Evolutionary conservation across 2,797 vertebrate species (phyloP).

Genomic region (Pseudotriccus pelzelni): DNA sequence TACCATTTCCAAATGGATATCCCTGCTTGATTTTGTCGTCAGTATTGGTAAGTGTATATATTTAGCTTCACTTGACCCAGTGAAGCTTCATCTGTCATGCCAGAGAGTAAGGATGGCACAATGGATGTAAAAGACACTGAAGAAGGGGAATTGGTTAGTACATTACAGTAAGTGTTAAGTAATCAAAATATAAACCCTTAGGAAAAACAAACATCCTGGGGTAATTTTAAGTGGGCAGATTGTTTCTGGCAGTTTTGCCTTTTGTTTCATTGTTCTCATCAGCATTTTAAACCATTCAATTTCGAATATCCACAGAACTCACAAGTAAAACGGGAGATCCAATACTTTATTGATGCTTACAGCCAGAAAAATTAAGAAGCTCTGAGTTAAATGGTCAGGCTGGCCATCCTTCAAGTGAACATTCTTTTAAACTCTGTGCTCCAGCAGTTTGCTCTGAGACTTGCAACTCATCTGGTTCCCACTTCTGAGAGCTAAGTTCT

Average conservation of each 20-base stretch:
- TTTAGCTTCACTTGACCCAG: not conserved
- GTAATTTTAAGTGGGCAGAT: not conserved
- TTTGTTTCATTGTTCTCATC: constrained; percentile 21
- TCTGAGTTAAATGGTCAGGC: constrained; percentile 45
- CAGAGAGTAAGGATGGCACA: not conserved
- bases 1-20: constrained; percentile 18
- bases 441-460: constrained; percentile 16
- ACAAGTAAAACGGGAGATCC: not conserved
- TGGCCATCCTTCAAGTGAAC: constrained; percentile 20
- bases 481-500: constrained; percentile 23
- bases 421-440: constrained; percentile 36
- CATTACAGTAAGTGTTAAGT: not conserved
- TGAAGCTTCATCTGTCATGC: constrained; percentile 8
- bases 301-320: constrained; percentile 9
- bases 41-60: not conserved
- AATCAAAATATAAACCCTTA: constrained; percentile 29
- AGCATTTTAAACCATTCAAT: constrained; percentile 16
- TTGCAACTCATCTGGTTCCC: constrained; percentile 23
- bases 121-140: not conserved
- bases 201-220: constrained; percentile 1
- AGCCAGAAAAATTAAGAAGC: constrained; percentile 40
- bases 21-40: constrained; percentile 15
- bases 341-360: constrained; percentile 19
- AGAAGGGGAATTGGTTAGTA: not conserved
- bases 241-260: not conserved